Evolutionary conservation across 2,797 vertebrate genomes (phyloP).

Genomic region (Cynopterus sphinx): DNA sequence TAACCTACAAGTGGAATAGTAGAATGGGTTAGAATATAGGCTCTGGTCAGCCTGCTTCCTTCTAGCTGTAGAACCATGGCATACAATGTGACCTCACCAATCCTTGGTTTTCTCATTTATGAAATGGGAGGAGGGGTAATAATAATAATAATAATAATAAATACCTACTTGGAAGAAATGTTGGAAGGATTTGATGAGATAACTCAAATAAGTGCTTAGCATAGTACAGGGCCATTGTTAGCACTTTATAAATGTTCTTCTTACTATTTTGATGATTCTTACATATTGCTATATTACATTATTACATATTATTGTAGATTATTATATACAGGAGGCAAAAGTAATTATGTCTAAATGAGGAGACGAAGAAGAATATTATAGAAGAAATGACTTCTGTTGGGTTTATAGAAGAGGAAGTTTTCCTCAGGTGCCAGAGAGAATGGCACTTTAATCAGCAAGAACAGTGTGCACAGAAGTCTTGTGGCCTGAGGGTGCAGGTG

Average conservation of each 20-base stretch:
- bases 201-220: background rate
- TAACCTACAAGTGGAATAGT: accelerated
- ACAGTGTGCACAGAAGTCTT: accelerated
- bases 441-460: background rate
- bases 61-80: background rate
- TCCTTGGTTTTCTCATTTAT: background rate
- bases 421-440: background rate
- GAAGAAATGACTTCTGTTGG: background rate
- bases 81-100: background rate
- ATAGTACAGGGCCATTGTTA: background rate
- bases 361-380: background rate
- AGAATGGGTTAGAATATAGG: background rate
- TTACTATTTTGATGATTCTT: background rate
- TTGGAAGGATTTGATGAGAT: background rate
- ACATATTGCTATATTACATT: background rate
- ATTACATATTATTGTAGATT: background rate
- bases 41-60: background rate
- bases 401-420: background rate
- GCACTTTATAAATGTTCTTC: background rate
- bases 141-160: background rate
- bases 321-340: background rate
- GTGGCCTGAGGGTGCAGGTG: no score
- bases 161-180: background rate
- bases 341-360: background rate
- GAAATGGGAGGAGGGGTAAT: background rate